Percentiles rank a stretch among this genome's conserved stretches.
These are phyloP conservation scores for Bugula neritina DNA, from an alignment of 2,888 invertebrate genomes.

Conservation along the genomic window DNA sequence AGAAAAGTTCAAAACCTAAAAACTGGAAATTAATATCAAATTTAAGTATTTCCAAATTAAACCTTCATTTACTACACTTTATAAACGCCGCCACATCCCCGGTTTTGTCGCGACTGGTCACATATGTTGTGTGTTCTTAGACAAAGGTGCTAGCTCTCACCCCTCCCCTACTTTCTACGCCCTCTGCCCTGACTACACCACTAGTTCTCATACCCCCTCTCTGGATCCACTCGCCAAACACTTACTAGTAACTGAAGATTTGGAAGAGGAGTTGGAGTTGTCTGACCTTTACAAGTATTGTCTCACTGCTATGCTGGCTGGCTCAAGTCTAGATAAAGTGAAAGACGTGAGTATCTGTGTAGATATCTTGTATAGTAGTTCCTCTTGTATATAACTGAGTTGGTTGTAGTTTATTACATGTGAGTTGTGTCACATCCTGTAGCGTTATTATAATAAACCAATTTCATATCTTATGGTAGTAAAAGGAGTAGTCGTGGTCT, in stretches of 20 bases:
- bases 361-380: slow-evolving; percentile 36
- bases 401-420: neutral
- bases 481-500: too few relatives aligned
- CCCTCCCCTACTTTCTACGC: neutral
- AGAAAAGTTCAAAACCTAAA: too few relatives aligned
- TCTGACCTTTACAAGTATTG: slow-evolving; percentile 77
- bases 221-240: slow-evolving; percentile 1
- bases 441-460: too few relatives aligned
- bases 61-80: too few relatives aligned
- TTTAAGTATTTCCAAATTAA: too few relatives aligned
- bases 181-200: neutral
- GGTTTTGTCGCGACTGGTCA: too few relatives aligned
- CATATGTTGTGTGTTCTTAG: too few relatives aligned
- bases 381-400: too few relatives aligned
- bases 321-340: slow-evolving; percentile 61
- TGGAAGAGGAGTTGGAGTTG: slow-evolving; percentile 80
- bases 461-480: too few relatives aligned
- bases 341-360: slow-evolving; percentile 42
- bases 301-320: slow-evolving; percentile 73
- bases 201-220: neutral
- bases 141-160: too few relatives aligned
- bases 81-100: too few relatives aligned
- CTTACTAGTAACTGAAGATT: slow-evolving; percentile 71
- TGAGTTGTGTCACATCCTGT: neutral
- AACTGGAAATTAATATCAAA: too few relatives aligned